phyloP scores from a whole-genome alignment of 2,888 invertebrate genomes.

The Byasa hedistus region DNA sequence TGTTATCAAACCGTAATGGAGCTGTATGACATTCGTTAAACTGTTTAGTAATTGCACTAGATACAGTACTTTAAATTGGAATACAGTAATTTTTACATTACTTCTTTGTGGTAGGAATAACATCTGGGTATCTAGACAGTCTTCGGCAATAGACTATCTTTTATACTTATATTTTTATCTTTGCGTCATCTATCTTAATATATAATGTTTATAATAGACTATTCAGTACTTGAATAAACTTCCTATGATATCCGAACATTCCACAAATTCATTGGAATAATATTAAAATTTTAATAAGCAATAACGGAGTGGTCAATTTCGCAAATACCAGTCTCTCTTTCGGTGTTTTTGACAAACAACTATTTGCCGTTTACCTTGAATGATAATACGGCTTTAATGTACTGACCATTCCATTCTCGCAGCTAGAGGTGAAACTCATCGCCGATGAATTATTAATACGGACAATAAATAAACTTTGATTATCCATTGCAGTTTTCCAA shows the following conservation, averaged over 20 bases:
- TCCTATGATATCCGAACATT: not conserved
- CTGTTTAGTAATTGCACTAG: too few species aligned
- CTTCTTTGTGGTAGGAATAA: too few species aligned
- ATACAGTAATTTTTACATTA: too few species aligned
- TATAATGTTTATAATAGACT: too few species aligned
- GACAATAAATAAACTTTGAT: not conserved
- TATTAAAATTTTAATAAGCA: not conserved
- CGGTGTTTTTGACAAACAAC: conserved; percentile 23
- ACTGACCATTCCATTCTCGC: conserved; percentile 22
- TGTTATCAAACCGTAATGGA: too few species aligned
- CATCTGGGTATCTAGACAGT: too few species aligned
- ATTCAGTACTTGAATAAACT: too few species aligned
- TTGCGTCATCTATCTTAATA: too few species aligned
- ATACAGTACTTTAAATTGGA: too few species aligned
- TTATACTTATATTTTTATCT: too few species aligned
- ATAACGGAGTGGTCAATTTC: conserved; percentile 11
- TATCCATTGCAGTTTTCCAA: not conserved
- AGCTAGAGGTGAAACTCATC: conserved; percentile 18
- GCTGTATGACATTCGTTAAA: too few species aligned
- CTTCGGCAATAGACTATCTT: too few species aligned
- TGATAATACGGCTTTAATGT: conserved; percentile 20
- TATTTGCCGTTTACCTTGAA: conserved; percentile 20
- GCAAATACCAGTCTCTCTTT: conserved; percentile 11
- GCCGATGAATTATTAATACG: conserved; percentile 7
- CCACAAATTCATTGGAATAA: not conserved